phyloP scores from a whole-genome alignment of 2,888 invertebrate genomes.

The Perizoma affinitatum region DNA sequence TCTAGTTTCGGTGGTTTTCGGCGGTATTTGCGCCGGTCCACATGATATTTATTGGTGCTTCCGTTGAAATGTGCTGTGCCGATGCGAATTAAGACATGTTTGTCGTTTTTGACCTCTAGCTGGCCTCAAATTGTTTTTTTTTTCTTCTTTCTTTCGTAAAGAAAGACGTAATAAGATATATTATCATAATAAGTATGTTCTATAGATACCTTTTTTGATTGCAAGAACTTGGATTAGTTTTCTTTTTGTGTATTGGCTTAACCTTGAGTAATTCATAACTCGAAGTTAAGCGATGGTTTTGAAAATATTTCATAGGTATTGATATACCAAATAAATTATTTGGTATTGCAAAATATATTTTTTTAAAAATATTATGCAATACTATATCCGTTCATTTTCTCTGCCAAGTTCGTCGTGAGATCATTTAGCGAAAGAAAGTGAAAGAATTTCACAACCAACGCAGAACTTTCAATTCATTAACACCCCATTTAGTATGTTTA shows the following conservation, averaged over 20 bases:
- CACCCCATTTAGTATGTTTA: conserved; percentile 35
- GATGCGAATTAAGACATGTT: conserved; percentile 13
- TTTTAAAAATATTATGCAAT: conserved; percentile 18
- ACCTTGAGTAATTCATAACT: no score
- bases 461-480: conserved; percentile 53
- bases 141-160: no score
- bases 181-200: no score
- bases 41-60: conserved; percentile 37
- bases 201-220: no score
- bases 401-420: conserved; percentile 55
- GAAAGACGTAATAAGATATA: no score
- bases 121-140: no score
- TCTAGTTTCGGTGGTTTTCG: conserved; percentile 13
- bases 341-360: no score
- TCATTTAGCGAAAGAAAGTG: conserved; percentile 48
- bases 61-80: conserved; percentile 39
- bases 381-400: conserved; percentile 39
- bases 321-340: no score
- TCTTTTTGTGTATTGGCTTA: no score
- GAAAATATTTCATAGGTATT: no score
- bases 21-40: conserved; percentile 17
- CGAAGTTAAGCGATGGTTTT: no score
- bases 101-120: conserved; percentile 8
- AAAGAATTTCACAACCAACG: conserved; percentile 11
- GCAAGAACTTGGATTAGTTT: no score